Percentiles rank a stretch among this genome's conserved stretches.
These are phyloP conservation scores for Dorcus parallelipipedus DNA, from an alignment of 2,888 invertebrate species.

Conservation along the genomic window DNA sequence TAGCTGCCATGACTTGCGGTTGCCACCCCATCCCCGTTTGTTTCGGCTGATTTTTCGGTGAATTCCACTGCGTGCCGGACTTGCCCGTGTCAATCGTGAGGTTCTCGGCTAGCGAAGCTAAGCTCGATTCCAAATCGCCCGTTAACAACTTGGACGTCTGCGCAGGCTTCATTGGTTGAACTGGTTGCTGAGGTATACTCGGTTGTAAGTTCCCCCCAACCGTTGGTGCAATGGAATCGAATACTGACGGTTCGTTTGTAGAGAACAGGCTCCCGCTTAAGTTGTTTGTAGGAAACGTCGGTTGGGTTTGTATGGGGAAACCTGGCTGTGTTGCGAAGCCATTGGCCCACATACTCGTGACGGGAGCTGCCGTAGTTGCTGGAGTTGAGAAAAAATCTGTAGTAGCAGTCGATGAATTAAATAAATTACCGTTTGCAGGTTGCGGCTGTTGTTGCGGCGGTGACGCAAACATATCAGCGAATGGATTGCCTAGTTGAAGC, in stretches of 20 bases:
- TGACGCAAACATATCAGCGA: slow-evolving; percentile 67
- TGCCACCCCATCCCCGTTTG: slow-evolving; percentile 77
- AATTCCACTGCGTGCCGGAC: slow-evolving; percentile 77
- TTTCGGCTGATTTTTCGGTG: slow-evolving; percentile 68
- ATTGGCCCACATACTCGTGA: slow-evolving; percentile 40
- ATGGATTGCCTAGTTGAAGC: slow-evolving; percentile 85
- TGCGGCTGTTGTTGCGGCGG: slow-evolving; percentile 8
- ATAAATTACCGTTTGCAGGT: slow-evolving; percentile 35
- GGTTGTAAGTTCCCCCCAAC: slow-evolving; percentile 51
- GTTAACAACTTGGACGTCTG: slow-evolving; percentile 66
- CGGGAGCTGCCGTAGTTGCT: slow-evolving; percentile 37
- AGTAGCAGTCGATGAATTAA: slow-evolving; percentile 26
- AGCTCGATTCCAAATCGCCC: slow-evolving; percentile 90
- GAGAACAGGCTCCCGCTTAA: slow-evolving; percentile 52
- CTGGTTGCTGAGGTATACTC: slow-evolving; percentile 57
- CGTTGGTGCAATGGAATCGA: slow-evolving; percentile 60
- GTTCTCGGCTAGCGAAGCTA: slow-evolving; percentile 91
- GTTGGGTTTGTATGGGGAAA: slow-evolving; percentile 13
- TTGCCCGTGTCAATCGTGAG: slow-evolving; percentile 69
- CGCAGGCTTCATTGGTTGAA: slow-evolving; percentile 35
- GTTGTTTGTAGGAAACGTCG: slow-evolving; percentile 40
- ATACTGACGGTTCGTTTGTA: slow-evolving; percentile 51
- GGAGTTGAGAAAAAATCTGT: slow-evolving; percentile 22
- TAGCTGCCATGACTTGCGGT: slow-evolving; percentile 83
- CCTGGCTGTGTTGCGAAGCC: slow-evolving; percentile 34